These are phyloP conservation scores for Agrochola circellaris DNA, from an alignment of 2,888 invertebrate genomes.

Conservation along the genomic window DNA sequence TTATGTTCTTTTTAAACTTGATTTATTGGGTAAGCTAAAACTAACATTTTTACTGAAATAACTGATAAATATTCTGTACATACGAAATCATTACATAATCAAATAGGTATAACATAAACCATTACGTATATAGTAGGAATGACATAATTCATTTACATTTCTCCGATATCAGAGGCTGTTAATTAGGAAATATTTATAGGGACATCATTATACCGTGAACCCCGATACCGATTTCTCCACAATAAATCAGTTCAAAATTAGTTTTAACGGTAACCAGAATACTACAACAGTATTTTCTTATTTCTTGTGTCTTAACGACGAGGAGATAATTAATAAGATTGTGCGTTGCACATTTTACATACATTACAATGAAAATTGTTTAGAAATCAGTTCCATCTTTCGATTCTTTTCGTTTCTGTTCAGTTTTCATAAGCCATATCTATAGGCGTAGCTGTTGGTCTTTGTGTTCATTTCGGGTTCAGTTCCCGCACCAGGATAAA, in stretches of 20 bases:
- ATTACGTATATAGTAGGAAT: background rate
- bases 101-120: background rate
- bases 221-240: background rate
- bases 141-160: background rate
- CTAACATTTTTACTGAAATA: constrained; percentile 10
- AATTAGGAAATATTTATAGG: background rate
- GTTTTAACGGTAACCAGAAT: background rate
- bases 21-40: constrained; percentile 17
- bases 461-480: constrained; percentile 2
- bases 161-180: constrained; percentile 11
- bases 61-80: constrained; percentile 5
- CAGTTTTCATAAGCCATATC: background rate
- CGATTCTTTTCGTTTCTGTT: background rate
- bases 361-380: background rate
- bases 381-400: background rate
- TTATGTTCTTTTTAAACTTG: constrained; percentile 16
- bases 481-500: constrained; percentile 15
- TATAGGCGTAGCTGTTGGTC: background rate
- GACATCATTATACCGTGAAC: background rate
- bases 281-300: background rate
- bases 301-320: background rate
- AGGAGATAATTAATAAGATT: no score
- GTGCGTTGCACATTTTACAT: background rate
- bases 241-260: background rate
- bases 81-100: background rate